Base-by-base conservation (phyloP, 2,888 invertebrate genomes). In the Itoplectis maculator region DNA sequence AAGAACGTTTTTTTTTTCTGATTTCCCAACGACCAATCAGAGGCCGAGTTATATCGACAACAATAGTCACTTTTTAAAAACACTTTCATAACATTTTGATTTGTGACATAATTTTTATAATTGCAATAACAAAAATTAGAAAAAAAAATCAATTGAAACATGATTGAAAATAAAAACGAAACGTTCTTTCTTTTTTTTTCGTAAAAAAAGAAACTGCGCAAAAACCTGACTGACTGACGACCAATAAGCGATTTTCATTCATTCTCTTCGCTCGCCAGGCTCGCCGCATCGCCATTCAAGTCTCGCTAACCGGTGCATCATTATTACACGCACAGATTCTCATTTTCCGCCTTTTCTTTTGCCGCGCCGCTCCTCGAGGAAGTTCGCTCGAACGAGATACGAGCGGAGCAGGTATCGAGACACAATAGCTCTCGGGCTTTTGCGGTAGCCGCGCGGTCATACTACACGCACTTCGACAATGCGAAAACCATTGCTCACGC, bases 311-410 rank as follows among this genome's bases (percentile, higher is more conserved):
- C 20, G n/a, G 37, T 63, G 70, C 68, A 79, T n/a, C n/a, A n/a
- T n/a, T 81, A 86, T 88, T 85, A 85, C 82, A 77, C 82, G 74
- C 79, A 75, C 20, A 20, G 49, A 11, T 66, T 85, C 80, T 82
- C 84, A 70, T 79, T 83, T 72, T 78, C 63, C 75, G 65, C 77
- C 81, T 83, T 84, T 82, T 37, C 56, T 54, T 42, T 79, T 81
- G n/a, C 68, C 74, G 81, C 63, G 69, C 74, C 69, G 15, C 45
- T 61, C 56, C 83, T 85, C 86, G 86, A 88, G 90, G 90, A 91
- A 90, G 89, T 89, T 85, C 90, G 89, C 86, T 88, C 86, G 87
- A 86, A 85, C 86, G 37, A 29, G n/a, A 8, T 45, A 37, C 23
- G 45, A n/a, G n/a, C n/a, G n/a, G n/a, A n/a, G n/a, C 54, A 56